Evolutionary conservation across 2,113 vertebrate species (phyloP), one percentile per base, ranked within the genome.

Genomic region (Colaptes auratus): DNA sequence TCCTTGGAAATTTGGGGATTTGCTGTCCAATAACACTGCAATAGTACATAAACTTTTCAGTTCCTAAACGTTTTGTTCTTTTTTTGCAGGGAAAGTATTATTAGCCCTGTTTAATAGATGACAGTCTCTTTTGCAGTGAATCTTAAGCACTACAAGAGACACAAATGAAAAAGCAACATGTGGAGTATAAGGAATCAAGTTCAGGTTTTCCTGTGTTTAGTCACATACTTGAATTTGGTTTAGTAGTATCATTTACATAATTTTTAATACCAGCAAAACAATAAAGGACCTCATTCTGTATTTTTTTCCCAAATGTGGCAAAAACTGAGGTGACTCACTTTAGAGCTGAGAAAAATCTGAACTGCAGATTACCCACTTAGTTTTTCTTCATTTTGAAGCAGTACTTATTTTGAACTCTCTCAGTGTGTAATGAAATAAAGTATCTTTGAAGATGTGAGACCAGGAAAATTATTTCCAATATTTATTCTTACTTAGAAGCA

Each of bases 11-110:
- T 28, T 8, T 48, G 3, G 9, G 3, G 3, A 0, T 52, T 78
- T 77, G 2, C 9, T 71, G 3, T 65, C 15, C 28, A 53, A 27
- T 39, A 16, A 12, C 5, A 21, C 7, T 76, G 30, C 10, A 82
- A 10, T 15, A 55, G 6, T 10, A 27, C 0, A 0, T 35, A 42
- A 66, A 39, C 6, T 16, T 53, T 50, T 56, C 27, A 20, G 24
- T 33, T 87, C 23, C 27, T 56, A 44, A 9, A 61, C 11, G 7
- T 3, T 3, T 35, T 81, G 6, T 46, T 71, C 20, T 42, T 33
- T 17, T 13, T 21, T 11, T n/a, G 8, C 28, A 67, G 7, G 12
- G 27, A 59, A 69, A 59, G 1, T 19, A 36, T 48, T 50, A 56
- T 65, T 52, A 77, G 4, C 8, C 14, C 6, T 12, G 19, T 58